Evolutionary conservation across 2,888 invertebrate genomes (phyloP).

Genomic region (Nycteola revayana): DNA sequence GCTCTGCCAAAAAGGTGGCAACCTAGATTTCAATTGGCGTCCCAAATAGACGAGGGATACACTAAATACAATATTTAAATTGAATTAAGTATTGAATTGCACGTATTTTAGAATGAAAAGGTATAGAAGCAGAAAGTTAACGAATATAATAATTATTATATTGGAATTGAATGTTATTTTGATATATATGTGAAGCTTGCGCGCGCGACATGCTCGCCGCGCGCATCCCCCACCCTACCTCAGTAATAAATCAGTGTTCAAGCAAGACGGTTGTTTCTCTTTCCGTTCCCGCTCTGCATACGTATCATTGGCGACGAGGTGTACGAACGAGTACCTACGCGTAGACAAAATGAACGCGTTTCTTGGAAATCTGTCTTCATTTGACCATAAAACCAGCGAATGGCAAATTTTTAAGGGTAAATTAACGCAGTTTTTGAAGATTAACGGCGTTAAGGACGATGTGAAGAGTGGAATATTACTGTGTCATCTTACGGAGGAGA

Average conservation of each 20-base stretch:
- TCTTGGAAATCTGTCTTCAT: neutral
- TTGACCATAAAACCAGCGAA: slow-evolving; percentile 1
- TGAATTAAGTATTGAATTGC: too few species aligned
- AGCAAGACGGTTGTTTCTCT: neutral
- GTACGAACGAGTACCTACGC: neutral
- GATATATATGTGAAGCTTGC: neutral
- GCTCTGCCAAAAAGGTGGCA: too few species aligned
- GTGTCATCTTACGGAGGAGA: neutral
- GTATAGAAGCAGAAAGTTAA: too few species aligned
- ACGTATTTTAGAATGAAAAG: too few species aligned
- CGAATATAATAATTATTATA: too few species aligned
- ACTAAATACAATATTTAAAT: too few species aligned
- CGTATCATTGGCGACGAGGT: slow-evolving; percentile 2
- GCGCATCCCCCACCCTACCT: neutral
- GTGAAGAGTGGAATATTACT: neutral
- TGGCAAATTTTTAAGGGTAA: neutral
- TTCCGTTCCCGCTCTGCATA: too few species aligned
- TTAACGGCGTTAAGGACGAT: neutral
- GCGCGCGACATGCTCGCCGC: neutral
- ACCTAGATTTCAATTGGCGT: too few species aligned
- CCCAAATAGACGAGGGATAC: too few species aligned
- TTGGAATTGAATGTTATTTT: too few species aligned
- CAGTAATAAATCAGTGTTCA: neutral
- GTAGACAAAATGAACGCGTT: too few species aligned
- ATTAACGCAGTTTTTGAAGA: neutral